These are phyloP conservation scores for Yponomeuta evonymella DNA, from an alignment of 2,888 invertebrate species.

Conservation along the genomic window DNA sequence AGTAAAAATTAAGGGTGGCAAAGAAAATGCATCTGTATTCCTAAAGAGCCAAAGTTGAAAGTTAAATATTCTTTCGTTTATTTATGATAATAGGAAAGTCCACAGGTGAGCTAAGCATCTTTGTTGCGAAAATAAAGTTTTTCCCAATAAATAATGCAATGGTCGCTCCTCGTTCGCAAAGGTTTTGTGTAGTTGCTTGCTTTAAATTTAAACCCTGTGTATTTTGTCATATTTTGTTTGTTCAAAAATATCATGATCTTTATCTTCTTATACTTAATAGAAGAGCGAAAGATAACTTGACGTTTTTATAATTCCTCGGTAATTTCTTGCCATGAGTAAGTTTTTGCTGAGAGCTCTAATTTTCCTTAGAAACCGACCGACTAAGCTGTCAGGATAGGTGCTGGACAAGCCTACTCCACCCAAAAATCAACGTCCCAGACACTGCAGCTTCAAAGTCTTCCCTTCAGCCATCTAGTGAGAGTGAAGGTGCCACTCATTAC, in stretches of 20 bases:
- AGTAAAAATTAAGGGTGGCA: constrained; percentile 33
- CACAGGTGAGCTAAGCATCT: constrained; percentile 63
- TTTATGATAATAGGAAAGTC: constrained; percentile 42
- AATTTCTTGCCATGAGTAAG: too few species aligned
- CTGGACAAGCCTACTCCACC: too few species aligned
- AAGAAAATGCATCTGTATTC: constrained; percentile 9
- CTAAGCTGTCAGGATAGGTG: too few species aligned
- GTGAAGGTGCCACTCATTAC: too few species aligned
- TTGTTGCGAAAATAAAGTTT: constrained; percentile 68
- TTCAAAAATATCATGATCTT: not conserved
- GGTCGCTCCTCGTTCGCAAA: constrained; percentile 23
- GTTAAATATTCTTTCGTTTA: constrained; percentile 16
- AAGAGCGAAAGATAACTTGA: too few species aligned
- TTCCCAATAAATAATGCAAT: constrained; percentile 72
- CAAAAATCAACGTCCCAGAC: too few species aligned
- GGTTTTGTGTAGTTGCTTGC: constrained; percentile 19
- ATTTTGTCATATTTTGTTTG: constrained; percentile 9
- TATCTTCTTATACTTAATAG: too few species aligned
- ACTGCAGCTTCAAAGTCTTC: too few species aligned
- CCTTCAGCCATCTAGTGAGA: too few species aligned
- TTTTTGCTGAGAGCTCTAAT: too few species aligned
- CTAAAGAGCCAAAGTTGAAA: constrained; percentile 5
- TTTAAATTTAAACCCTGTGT: constrained; percentile 15
- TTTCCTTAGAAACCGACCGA: too few species aligned
- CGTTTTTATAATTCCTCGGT: too few species aligned